Evolutionary conservation across 2,888 invertebrate genomes (phyloP), one percentile per base, ranked within the genome.

Genomic region (Graphium colonna): DNA sequence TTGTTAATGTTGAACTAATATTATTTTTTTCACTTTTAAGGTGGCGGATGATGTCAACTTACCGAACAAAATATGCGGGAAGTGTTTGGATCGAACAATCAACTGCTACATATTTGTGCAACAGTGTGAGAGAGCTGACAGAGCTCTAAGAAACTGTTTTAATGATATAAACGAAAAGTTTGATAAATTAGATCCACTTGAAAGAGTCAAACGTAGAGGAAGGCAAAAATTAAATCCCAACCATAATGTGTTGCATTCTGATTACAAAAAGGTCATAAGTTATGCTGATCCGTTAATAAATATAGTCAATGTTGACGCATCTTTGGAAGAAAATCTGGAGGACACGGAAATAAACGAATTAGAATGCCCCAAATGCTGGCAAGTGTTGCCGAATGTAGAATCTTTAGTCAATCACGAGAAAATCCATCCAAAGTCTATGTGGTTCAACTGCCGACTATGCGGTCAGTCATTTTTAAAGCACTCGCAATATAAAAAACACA

Each of bases 301-400:
- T 50, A 65, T 88, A 9, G 61, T 85, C 0, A 83, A 85, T 52
- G 50, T 63, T 7, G 62, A 68, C 15, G 60, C 75, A 0, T 68
- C 75, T 45, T 44, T 65, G 0, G 13, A 69, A 0, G 61, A 64
- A 4, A 31, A 10, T 1, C n/a, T 33, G 9, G 58, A 64, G 1
- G 66, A 72, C n/a, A 57, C 59, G 1, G 31, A 53, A 13, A 69
- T 78, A 47, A 71, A 64, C 2, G 70, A 75, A 16, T 61, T 82
- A 7, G 83, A 85, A 62, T 89, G 88, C 52, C 71, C 76, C 2
- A 82, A 78, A 59, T 89, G 88, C 59, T 82, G 79, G 71, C 74
- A 82, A 59, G 63, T 79, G 0, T 60, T 87, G 12, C 79, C 85
- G 0, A 75, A 72, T 42, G 4, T 77, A 0, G 75, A 75, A 56